phyloP scores from a whole-genome alignment of 2,797 vertebrate species.

The Emydoidea blandingii region DNA sequence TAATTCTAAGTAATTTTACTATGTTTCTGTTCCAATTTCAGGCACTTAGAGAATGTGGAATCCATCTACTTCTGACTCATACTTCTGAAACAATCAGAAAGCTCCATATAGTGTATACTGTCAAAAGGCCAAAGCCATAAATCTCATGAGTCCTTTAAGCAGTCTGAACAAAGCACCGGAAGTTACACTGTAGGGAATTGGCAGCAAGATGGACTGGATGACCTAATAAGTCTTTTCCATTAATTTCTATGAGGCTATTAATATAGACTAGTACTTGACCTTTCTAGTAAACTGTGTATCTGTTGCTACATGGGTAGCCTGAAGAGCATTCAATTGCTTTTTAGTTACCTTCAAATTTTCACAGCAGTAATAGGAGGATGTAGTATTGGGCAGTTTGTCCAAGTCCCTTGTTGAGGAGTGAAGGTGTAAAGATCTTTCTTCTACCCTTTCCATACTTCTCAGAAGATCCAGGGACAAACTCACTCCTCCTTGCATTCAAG shows the following conservation, averaged over 20 bases:
- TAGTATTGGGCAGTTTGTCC: neutral
- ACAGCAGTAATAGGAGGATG: neutral
- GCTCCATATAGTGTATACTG: constrained; percentile 11
- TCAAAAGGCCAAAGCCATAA: constrained; percentile 65
- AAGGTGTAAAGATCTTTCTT: neutral
- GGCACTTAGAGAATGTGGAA: constrained; percentile 23
- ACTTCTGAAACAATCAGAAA: constrained; percentile 50
- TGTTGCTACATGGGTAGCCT: neutral
- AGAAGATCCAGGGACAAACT: neutral
- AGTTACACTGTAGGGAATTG: constrained; percentile 43
- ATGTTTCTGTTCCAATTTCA: constrained; percentile 44
- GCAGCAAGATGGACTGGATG: constrained; percentile 17
- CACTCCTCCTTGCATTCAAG: neutral
- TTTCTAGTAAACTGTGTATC: neutral
- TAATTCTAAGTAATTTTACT: constrained; percentile 43
- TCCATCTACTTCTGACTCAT: constrained; percentile 29
- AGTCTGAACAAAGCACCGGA: constrained; percentile 1
- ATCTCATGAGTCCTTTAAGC: constrained; percentile 32
- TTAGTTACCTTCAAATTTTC: neutral
- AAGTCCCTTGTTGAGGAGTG: neutral
- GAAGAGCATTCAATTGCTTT: constrained; percentile 16
- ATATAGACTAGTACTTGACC: neutral
- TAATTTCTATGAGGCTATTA: constrained; percentile 35
- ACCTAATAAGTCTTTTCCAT: neutral
- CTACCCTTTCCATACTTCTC: neutral